Base-by-base conservation (phyloP, 1,140 invertebrate species). In the Drosophila kurseongensis region DNA sequence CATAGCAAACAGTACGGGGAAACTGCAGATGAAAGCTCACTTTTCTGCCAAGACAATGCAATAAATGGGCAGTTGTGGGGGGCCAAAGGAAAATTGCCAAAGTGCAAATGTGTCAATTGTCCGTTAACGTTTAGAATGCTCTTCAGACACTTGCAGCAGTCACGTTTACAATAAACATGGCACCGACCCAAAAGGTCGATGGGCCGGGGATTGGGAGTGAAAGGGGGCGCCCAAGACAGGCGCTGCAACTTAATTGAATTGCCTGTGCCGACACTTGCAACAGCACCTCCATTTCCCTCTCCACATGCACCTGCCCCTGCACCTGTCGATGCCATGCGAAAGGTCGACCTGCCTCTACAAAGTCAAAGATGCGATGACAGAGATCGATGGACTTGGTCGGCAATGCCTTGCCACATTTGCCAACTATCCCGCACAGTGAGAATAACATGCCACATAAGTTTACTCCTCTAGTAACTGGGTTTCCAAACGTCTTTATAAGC, bases 51-150 rank as follows among this genome's bases (percentile, higher is more conserved):
- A 83, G 78, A 75, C 73, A 75, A 75, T 54, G 73, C 8, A 40
- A 12, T 38, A 10, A 38, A 38, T 44, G 29, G 58, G 32, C 5
- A 14, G 32, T 14, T 58, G 44, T 14, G 16, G 0, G 16, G 59
- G 32, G 38, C 29, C 23, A 51, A 67, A 80, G 78, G 67, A 62
- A 75, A 80, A 78, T 79, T 63, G 83, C 66, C 62, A 80, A 83
- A 89, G 83, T 88, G 83, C 76, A 88, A 88, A 88, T 88, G 83
- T 88, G 83, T 79, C 83, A 88, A 88, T 88, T 78, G 79, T 73
- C 76, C 77, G 84, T 83, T 84, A 83, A 78, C 76, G 72, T 80
- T 71, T 77, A 80, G 75, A 80, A 85, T 80, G 74, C 65, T 78
- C 61, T 75, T 55, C 78, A 80, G 50, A 54, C 68, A 71, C 51